Base-by-base conservation (phyloP, 2,888 invertebrate species). In the Eulithis prunata region DNA sequence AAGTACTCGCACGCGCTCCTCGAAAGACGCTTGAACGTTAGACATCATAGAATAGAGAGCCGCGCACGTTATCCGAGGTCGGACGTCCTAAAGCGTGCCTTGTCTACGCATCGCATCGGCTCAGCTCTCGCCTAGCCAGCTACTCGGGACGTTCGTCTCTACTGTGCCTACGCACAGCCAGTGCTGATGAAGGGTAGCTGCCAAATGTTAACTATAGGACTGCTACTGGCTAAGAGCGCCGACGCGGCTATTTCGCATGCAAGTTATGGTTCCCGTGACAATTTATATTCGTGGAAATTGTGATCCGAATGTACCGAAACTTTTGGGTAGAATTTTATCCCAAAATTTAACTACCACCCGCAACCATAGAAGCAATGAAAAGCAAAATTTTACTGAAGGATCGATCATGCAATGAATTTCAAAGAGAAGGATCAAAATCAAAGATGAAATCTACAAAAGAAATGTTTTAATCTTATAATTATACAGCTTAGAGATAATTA, bases 1-100 rank as follows among this genome's bases (percentile, higher is more conserved):
- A 88, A 88, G 84, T 82, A 87, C 89, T 89, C 85, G 87, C 86
- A 86, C 89, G 90, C 84, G 84, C 87, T 85, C 80, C 81, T 78
- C 69, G 64, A 4, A 62, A 62, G 57, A 53, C 66, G 58, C 63
- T 69, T 52, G 64, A 64, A 64, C 69, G 64, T 53, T 62, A 70
- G 59, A 60, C 53, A 62, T 60, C 47, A 60, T 45, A 68, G 56
- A 51, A 60, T 43, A 57, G 51, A 62, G 62, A 60, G 64, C 36
- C 51, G 53, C n/a, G 63, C 12, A 14, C 57, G 43, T 5, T 11
- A 41, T 57, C 28, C 60, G 38, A n/a, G 52, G 28, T 12, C 49
- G 56, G 38, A 61, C 65, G 59, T 51, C 64, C 64, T 65, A 64
- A 13, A 45, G 62, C 46, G 52, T 41, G 60, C 53, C 57, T 56